Conservation (phyloP, 1,140 invertebrate genomes). For the Tigriopus japonicus region DNA sequence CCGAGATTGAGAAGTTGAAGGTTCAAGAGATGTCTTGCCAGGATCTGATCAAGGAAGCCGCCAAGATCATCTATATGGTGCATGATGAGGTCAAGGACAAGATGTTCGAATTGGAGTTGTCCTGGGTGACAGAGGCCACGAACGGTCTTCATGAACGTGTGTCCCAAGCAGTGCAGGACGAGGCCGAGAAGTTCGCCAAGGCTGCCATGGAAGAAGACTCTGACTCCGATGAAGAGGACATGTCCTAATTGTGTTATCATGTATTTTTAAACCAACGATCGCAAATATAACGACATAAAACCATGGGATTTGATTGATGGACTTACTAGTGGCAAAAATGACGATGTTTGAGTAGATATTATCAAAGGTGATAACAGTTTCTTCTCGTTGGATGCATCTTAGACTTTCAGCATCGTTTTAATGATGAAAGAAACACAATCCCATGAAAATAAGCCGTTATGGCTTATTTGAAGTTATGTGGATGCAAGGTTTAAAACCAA, state of each 20-base stretch:
- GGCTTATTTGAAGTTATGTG: too few species aligned
- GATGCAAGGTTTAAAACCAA: too few species aligned
- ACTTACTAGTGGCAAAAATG: too few species aligned
- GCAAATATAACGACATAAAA: too few species aligned
- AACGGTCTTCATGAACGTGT: constrained; percentile 52
- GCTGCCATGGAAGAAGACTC: constrained; percentile 62
- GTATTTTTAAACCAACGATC: too few species aligned
- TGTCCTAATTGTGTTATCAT: constrained; percentile 16
- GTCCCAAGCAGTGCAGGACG: constrained; percentile 35
- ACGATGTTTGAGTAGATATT: too few species aligned
- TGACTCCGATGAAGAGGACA: constrained; percentile 58
- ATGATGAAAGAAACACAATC: too few species aligned
- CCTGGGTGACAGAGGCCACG: constrained; percentile 76
- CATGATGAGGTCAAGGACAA: constrained; percentile 98
- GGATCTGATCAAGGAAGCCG: constrained; percentile 51
- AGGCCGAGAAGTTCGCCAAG: constrained; percentile 60
- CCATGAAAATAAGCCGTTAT: too few species aligned
- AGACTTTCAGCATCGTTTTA: too few species aligned
- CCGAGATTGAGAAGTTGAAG: constrained; percentile 96
- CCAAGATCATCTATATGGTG: constrained; percentile 71
- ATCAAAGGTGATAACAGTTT: too few species aligned
- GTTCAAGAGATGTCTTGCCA: constrained; percentile 58
- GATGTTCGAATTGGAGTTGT: constrained; percentile 89
- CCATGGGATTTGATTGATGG: too few species aligned
- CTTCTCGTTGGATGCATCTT: too few species aligned